Evolutionary conservation across 2,888 invertebrate genomes (phyloP).

Genomic region (Rugalucina vietnamica): DNA sequence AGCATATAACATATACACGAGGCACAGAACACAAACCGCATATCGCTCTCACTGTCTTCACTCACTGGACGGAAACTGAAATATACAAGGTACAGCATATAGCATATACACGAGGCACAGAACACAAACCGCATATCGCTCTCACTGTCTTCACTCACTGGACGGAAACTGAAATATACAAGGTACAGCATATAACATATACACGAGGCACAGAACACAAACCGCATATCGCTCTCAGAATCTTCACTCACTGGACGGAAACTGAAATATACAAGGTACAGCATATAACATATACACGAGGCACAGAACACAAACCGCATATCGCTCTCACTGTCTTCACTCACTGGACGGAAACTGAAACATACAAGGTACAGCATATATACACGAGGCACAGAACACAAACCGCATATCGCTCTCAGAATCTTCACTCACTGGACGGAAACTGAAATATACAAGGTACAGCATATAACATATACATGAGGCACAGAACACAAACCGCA

Average conservation of each 20-base stretch:
- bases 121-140: constrained; percentile 98
- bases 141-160: constrained; percentile 90
- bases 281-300: constrained; percentile 93
- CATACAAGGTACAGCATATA: constrained; percentile 85
- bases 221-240: constrained; percentile 94
- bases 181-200: constrained; percentile 92
- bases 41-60: constrained; percentile 92
- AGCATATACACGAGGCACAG: constrained; percentile 96
- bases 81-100: constrained; percentile 87
- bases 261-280: constrained; percentile 86
- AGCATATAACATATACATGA: no score
- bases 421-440: constrained; percentile 92
- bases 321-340: constrained; percentile 91
- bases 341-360: constrained; percentile 91
- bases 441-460: constrained; percentile 87
- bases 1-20: constrained; percentile 95
- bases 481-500: no score
- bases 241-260: constrained; percentile 93
- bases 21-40: constrained; percentile 99
- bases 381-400: constrained; percentile 97
- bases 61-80: constrained; percentile 92
- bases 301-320: constrained; percentile 99
- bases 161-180: constrained; percentile 89
- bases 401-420: constrained; percentile 96
- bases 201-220: constrained; percentile 97